Evolutionary conservation across 1,140 invertebrate species (phyloP), one percentile per base, ranked within the genome.

Genomic region (Dinoponera quadriceps): DNA sequence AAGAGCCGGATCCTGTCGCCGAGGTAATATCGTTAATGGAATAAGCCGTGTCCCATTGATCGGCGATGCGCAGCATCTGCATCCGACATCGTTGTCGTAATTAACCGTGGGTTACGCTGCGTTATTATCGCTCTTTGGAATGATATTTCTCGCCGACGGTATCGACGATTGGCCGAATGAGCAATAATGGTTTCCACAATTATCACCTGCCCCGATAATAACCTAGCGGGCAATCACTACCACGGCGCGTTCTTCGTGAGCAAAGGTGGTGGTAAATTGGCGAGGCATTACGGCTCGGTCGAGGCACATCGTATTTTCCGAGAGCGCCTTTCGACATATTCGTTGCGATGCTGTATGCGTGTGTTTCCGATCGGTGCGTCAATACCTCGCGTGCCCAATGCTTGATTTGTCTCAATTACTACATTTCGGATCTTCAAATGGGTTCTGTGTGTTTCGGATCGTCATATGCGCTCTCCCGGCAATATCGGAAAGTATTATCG

Each of bases 151-250:
- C 68, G 60, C 65, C 68, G 74, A 59, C 44, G 16, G 57, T 66
- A 75, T 84, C 69, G 82, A 81, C 82, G 86, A 87, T 87, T 62
- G 83, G 60, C 66, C 62, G 75, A 84, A 85, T 72, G 71, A 77
- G 72, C 82, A 77, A 66, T 63, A 77, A 87, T 84, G 63, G 38
- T 72, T 59, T 48, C 57, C 49, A 71, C 73, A 60, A 87, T 86
- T 78, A 86, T 84, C 68, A 51, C 22, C 54, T 72, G 83, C 20
- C 71, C 69, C 83, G 68, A 63, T 71, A 71, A 71, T 49, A 38
- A 83, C 78, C 59, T 83, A 82, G 57, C 77, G 49, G 83, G 27
- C 25, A 62, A 27, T 51, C 25, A n/a, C 25, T 29, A 48, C 59
- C 71, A 11, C 54, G 20, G 20, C 16, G 55, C 16, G 22, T 55